Evolutionary conservation across 2,797 vertebrate species (phyloP), one percentile per base, ranked within the genome.

Genomic region (Cyprinodon diabolis): DNA sequence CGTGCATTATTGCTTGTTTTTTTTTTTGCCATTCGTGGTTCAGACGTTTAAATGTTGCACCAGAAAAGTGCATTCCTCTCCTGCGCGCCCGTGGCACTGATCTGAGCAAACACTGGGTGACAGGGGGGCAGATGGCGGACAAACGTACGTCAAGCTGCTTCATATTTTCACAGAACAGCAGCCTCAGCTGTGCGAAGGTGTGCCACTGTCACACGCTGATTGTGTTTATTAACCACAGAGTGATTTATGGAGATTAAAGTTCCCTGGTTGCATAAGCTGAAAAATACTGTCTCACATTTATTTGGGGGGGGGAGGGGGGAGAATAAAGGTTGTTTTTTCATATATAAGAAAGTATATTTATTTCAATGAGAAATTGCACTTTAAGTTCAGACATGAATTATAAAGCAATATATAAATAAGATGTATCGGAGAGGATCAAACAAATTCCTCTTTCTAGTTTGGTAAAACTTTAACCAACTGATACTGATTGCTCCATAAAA

Each of bases 261-360:
- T 90, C 79, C 71, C 72, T 83, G 77, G 79, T 87, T 79, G 91
- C 89, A 84, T 79, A 84, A 74, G 72, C 74, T 70, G 76, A 79
- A 72, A 75, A 79, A 83, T 77, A 68, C 84, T 87, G 89, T 79
- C 78, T 89, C 86, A 88, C 88, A 90, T 85, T 92, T 90, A 92
- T 80, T 95, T 91, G 94, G 93, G 77, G 92, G 9, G 55, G 15
- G 94, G 89, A 93, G 80, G 90, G 75, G 92, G 91, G 93, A 89
- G 92, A 92, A 92, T 77, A 85, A 78, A 8, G 2, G 13, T 52
- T 62, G 14, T 63, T 51, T 89, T 89, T 92, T 23, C 11, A 25
- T 10, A 77, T 85, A 89, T 92, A 88, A 82, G 30, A 84, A 81
- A 49, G 57, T 8, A 21, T 25, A 86, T 62, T 52, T 65, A 3